Evolutionary conservation across 2,113 vertebrate species (phyloP).

Genomic region (Willisornis vidua): DNA sequence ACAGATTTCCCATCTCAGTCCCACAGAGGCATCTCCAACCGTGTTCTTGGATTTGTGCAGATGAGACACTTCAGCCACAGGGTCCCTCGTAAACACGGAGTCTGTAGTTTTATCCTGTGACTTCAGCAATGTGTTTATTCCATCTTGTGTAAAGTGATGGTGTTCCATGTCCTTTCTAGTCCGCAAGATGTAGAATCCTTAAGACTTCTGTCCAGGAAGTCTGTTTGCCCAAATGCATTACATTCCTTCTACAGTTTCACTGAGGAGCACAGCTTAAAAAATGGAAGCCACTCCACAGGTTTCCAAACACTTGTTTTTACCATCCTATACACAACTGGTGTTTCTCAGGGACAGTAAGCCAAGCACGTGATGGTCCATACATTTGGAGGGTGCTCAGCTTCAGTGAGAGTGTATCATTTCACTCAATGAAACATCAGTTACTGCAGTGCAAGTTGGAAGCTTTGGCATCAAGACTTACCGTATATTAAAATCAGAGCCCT

Average conservation of each 20-base stretch:
- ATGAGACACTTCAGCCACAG: slow-evolving; percentile 16
- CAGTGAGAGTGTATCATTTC: not conserved
- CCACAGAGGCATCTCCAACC: slow-evolving; percentile 23
- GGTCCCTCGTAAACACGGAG: slow-evolving; percentile 47
- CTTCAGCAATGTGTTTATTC: slow-evolving; percentile 45
- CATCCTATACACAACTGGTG: not conserved
- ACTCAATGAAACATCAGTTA: slow-evolving; percentile 61
- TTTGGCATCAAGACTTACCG: slow-evolving; percentile 69
- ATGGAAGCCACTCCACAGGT: slow-evolving; percentile 16
- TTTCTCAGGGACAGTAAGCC: slow-evolving; percentile 41
- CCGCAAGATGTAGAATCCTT: slow-evolving; percentile 51
- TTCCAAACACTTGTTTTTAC: slow-evolving; percentile 36
- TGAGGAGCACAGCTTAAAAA: slow-evolving; percentile 38
- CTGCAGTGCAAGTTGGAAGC: slow-evolving; percentile 68
- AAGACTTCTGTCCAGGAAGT: slow-evolving; percentile 65
- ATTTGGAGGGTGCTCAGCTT: slow-evolving; percentile 36
- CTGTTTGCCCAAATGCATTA: slow-evolving; percentile 47
- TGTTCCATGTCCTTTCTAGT: slow-evolving; percentile 71
- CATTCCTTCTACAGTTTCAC: slow-evolving; percentile 33
- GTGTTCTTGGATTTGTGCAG: slow-evolving; percentile 11
- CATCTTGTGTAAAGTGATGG: slow-evolving; percentile 30
- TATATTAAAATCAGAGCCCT: slow-evolving; percentile 26
- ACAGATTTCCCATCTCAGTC: slow-evolving; percentile 62
- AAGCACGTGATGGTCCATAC: slow-evolving; percentile 28
- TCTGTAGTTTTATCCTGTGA: slow-evolving; percentile 48